phyloP scores from a whole-genome alignment of 2,888 invertebrate species.

The Oscheius myriophilus region DNA sequence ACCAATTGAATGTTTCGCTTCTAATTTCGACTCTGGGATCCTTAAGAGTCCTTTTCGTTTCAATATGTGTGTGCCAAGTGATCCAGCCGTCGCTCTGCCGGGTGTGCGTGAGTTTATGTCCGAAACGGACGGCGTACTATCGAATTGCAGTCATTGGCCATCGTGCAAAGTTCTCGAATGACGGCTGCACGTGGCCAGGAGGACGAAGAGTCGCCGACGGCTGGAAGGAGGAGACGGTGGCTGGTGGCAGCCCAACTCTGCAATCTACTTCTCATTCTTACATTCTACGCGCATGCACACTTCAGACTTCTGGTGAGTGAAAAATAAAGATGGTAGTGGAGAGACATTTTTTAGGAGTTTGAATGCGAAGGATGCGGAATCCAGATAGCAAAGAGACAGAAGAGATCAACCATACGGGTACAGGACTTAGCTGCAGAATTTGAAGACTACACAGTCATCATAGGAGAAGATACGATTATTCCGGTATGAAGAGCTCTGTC shows the following conservation, averaged over 20 bases:
- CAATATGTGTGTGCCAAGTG: too few species aligned
- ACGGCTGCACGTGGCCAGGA: too few species aligned
- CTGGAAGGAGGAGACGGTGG: slow-evolving; percentile 12
- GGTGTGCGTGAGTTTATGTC: too few species aligned
- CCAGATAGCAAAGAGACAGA: neutral
- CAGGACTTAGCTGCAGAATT: slow-evolving; percentile 53
- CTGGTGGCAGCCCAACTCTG: slow-evolving; percentile 4
- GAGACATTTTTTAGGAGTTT: neutral
- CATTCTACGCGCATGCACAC: slow-evolving; percentile 36
- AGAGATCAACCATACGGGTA: slow-evolving; percentile 4
- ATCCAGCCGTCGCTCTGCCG: too few species aligned
- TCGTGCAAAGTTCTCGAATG: too few species aligned
- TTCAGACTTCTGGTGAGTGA: slow-evolving; percentile 37
- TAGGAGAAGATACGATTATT: slow-evolving; percentile 69
- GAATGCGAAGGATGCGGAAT: slow-evolving; percentile 7
- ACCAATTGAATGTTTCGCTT: too few species aligned
- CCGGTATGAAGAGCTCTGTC: slow-evolving; percentile 45
- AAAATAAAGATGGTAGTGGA: neutral
- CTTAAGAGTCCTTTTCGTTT: too few species aligned
- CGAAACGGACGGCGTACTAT: too few species aligned
- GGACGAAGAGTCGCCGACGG: too few species aligned
- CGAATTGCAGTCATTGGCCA: too few species aligned
- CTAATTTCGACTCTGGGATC: too few species aligned
- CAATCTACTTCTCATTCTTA: slow-evolving; percentile 34
- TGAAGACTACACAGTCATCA: slow-evolving; percentile 65